Percentiles rank a stretch among this genome's conserved stretches.
These are phyloP conservation scores for Pasiphila rectangulata DNA, from an alignment of 2,888 invertebrate genomes.

Conservation along the genomic window DNA sequence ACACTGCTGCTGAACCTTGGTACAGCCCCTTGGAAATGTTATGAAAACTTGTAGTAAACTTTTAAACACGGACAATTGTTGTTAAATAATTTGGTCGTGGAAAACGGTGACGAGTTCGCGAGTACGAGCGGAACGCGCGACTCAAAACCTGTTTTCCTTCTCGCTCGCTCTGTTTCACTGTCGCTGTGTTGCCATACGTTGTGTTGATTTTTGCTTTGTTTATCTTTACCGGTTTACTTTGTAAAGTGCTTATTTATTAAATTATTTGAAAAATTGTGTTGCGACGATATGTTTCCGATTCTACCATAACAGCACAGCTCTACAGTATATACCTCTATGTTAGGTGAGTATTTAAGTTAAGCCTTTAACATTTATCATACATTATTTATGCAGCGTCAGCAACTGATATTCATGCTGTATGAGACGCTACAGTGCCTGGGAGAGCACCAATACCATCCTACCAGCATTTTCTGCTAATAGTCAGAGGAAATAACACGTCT, in stretches of 20 bases:
- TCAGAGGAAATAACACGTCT: no score
- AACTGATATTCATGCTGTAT: no score
- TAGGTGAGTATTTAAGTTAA: no score
- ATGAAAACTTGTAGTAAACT: slow-evolving; percentile 45
- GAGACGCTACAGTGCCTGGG: no score
- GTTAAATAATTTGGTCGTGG: slow-evolving; percentile 57
- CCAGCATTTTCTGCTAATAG: no score
- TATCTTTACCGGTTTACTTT: slow-evolving; percentile 17
- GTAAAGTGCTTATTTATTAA: background rate
- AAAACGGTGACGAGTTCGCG: slow-evolving; percentile 53
- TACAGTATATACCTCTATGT: no score
- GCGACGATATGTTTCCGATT: no score
- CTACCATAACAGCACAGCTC: no score
- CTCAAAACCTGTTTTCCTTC: slow-evolving; percentile 63
- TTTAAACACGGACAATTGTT: slow-evolving; percentile 57
- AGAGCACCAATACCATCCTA: no score
- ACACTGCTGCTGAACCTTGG: slow-evolving; percentile 40
- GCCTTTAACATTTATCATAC: no score
- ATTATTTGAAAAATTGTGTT: no score
- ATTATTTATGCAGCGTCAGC: no score
- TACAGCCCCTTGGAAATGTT: slow-evolving; percentile 38
- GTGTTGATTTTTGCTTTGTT: slow-evolving; percentile 7
- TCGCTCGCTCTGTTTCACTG: slow-evolving; percentile 59
- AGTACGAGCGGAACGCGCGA: slow-evolving; percentile 47
- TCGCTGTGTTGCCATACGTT: slow-evolving; percentile 49